phyloP scores from a whole-genome alignment of 2,797 vertebrate species.

The Enteromius argenteus region DNA sequence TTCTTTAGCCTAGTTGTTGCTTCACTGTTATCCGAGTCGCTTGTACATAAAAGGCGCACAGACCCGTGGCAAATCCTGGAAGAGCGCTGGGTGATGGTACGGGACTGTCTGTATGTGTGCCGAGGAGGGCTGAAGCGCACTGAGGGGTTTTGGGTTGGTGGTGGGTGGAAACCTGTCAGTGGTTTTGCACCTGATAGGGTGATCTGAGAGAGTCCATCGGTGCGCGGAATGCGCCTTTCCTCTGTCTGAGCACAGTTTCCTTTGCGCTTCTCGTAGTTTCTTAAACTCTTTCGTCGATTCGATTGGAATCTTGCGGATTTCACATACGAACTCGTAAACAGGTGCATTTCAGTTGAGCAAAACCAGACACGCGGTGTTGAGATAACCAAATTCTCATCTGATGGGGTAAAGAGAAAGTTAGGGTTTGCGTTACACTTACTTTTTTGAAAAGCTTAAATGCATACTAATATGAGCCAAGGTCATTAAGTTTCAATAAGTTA shows the following conservation, averaged over 20 bases:
- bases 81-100: slow-evolving; percentile 59
- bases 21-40: slow-evolving; percentile 48
- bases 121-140: slow-evolving; percentile 78
- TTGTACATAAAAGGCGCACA: slow-evolving; percentile 9
- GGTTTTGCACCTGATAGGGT: slow-evolving; percentile 87
- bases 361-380: slow-evolving; percentile 17
- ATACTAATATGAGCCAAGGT: not conserved
- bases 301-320: slow-evolving; percentile 38
- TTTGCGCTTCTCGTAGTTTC: slow-evolving; percentile 13
- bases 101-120: slow-evolving; percentile 75
- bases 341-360: slow-evolving; percentile 57
- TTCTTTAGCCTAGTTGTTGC: slow-evolving; percentile 29
- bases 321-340: slow-evolving; percentile 47
- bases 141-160: slow-evolving; percentile 79
- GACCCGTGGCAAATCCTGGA: slow-evolving; percentile 32
- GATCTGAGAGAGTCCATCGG: slow-evolving; percentile 77
- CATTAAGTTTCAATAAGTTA: not conserved
- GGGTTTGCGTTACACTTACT: not conserved
- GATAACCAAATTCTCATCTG: slow-evolving; percentile 34
- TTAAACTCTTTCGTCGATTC: not conserved
- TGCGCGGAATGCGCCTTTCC: slow-evolving; percentile 64
- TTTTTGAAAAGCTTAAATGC: not conserved
- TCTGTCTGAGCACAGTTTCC: slow-evolving; percentile 53
- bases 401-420: slow-evolving; percentile 6
- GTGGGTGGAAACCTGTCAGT: slow-evolving; percentile 88